Evolutionary conservation across 2,113 vertebrate genomes (phyloP).

Genomic region (Alouatta palliata): DNA sequence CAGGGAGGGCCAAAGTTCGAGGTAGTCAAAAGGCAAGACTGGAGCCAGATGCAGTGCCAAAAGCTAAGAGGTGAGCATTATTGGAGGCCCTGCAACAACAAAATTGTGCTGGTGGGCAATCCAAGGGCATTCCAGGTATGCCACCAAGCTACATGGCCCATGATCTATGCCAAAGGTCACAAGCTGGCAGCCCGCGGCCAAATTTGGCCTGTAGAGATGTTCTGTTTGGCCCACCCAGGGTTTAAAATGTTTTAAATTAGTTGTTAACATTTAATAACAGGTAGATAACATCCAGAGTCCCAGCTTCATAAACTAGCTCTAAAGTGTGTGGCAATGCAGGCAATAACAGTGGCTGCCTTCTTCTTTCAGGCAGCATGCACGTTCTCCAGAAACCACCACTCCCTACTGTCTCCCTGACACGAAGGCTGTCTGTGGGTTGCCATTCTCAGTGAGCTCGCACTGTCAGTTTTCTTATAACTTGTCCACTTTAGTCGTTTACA

Average conservation of each 20-base stretch:
- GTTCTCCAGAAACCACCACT: neutral
- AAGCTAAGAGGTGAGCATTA: neutral
- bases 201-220: neutral
- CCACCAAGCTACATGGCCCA: neutral
- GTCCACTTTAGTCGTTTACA: neutral
- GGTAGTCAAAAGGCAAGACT: neutral
- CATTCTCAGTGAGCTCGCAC: neutral
- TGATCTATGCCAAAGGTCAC: neutral
- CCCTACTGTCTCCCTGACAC: neutral
- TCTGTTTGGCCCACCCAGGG: neutral
- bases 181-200: neutral
- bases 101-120: neutral
- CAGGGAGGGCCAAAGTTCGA: slow-evolving; percentile 14
- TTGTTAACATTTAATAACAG: neutral
- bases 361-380: fast-evolving
- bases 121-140: neutral
- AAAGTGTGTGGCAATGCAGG: fast-evolving
- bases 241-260: neutral
- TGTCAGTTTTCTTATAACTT: neutral
- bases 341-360: neutral
- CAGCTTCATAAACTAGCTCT: neutral
- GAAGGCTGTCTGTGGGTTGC: neutral
- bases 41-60: neutral
- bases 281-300: neutral
- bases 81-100: neutral